A percentile compares a stretch with the other conserved stretches of the same genome.
Conservation (phyloP, 2,888 invertebrate genomes). For the Drosophila percnosoma region DNA sequence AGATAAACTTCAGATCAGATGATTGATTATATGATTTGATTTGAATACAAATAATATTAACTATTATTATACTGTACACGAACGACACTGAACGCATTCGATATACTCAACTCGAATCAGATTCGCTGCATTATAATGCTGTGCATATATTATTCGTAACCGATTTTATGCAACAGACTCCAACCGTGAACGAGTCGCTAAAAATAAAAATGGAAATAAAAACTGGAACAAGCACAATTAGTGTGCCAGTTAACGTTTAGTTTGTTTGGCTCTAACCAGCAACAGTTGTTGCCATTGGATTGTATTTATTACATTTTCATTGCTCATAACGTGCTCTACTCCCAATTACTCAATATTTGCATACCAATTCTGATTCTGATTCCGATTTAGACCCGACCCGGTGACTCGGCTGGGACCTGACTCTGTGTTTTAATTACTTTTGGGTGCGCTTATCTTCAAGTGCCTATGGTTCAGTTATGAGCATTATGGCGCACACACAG, state of each 20-base stretch:
- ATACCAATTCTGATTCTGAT: too few relatives aligned
- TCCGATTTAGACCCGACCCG: too few relatives aligned
- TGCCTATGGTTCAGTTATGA: slow-evolving; percentile 60
- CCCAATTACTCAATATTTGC: too few relatives aligned
- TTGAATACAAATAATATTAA: not conserved
- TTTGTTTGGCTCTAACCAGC: not conserved
- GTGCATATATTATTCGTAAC: not conserved
- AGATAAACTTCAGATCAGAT: too few relatives aligned
- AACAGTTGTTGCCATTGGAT: not conserved
- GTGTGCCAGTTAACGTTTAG: slow-evolving; percentile 15
- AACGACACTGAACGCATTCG: not conserved
- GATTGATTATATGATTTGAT: not conserved
- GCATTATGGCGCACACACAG: slow-evolving; percentile 32
- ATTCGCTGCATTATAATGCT: not conserved
- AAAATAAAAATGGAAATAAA: not conserved
- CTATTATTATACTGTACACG: not conserved
- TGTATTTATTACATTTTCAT: not conserved
- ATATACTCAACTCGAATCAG: not conserved
- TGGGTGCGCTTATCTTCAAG: slow-evolving; percentile 59
- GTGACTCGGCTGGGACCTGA: not conserved
- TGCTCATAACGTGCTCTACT: too few relatives aligned
- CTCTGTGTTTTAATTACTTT: slow-evolving; percentile 55
- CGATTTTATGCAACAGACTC: not conserved
- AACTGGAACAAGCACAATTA: slow-evolving; percentile 1
- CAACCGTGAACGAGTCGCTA: not conserved